phyloP scores from a whole-genome alignment of 2,888 invertebrate genomes.

The Caenorhabditis macrosperma region DNA sequence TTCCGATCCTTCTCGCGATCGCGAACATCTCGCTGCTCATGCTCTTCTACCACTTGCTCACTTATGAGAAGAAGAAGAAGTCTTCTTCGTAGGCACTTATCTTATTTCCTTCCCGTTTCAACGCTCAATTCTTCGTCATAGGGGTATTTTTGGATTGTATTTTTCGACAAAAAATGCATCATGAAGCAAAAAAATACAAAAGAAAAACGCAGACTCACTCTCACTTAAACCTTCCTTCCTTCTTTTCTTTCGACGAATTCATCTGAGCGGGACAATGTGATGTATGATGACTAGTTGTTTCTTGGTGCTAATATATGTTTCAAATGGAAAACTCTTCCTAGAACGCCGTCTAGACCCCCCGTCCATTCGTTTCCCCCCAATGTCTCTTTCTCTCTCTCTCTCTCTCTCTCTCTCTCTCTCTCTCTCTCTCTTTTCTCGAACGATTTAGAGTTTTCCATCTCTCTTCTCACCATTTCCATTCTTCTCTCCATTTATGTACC shows the following conservation, averaged over 20 bases:
- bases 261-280: conserved; percentile 41
- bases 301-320: conserved; percentile 48
- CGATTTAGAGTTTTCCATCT: neutral
- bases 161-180: neutral
- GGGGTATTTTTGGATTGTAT: conserved; percentile 38
- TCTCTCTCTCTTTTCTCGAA: neutral
- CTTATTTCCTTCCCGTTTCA: neutral
- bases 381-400: neutral
- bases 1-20: conserved; percentile 76
- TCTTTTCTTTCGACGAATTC: conserved; percentile 29
- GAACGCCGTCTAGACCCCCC: neutral
- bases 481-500: conserved; percentile 31
- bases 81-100: conserved; percentile 43
- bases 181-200: neutral
- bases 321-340: neutral
- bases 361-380: conserved; percentile 5
- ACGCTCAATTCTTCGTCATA: conserved; percentile 47
- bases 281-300: conserved; percentile 7
- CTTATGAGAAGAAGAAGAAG: conserved; percentile 73
- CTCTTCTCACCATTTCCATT: neutral
- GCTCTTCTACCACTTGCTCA: conserved; percentile 78
- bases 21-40: conserved; percentile 77
- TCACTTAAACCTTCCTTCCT: conserved; percentile 37
- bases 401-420: neutral
- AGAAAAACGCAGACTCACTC: conserved; percentile 13